Evolutionary conservation across 2,113 vertebrate genomes (phyloP).

Genomic region (Pseudopipra pipra): DNA sequence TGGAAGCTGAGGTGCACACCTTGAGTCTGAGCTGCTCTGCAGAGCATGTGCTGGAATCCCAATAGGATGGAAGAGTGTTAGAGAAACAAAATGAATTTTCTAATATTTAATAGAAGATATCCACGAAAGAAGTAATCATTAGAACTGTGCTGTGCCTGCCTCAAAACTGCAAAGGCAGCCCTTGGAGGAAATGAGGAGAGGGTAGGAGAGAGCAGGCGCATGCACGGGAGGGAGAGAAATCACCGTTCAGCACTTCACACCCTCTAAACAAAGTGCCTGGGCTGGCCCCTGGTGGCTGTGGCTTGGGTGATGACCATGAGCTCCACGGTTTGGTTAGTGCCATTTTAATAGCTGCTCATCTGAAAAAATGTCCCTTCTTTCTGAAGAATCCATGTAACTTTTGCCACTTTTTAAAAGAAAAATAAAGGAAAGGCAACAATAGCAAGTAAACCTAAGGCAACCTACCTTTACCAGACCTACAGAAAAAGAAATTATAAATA

Average conservation of each 20-base stretch:
- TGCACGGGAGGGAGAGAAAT: background rate
- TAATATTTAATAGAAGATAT: background rate
- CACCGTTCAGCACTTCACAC: background rate
- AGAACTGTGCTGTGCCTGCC: background rate
- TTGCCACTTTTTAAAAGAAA: background rate
- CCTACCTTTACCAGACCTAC: background rate
- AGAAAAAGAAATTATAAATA: background rate
- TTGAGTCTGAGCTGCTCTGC: background rate
- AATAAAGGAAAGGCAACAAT: background rate
- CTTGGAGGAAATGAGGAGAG: background rate
- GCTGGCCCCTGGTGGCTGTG: background rate
- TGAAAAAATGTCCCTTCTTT: background rate
- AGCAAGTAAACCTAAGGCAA: background rate
- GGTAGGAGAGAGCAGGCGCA: background rate
- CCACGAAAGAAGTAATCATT: background rate
- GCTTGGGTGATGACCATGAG: background rate
- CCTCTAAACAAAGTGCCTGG: background rate
- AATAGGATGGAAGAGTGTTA: rapidly evolving
- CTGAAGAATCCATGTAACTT: background rate
- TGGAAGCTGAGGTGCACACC: background rate
- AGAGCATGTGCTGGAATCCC: rapidly evolving
- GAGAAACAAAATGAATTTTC: background rate
- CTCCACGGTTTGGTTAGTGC: rapidly evolving
- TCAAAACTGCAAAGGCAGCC: background rate
- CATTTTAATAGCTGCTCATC: background rate